These are phyloP conservation scores for Menura novaehollandiae DNA, from an alignment of 2,113 vertebrate species.

Conservation along the genomic window DNA sequence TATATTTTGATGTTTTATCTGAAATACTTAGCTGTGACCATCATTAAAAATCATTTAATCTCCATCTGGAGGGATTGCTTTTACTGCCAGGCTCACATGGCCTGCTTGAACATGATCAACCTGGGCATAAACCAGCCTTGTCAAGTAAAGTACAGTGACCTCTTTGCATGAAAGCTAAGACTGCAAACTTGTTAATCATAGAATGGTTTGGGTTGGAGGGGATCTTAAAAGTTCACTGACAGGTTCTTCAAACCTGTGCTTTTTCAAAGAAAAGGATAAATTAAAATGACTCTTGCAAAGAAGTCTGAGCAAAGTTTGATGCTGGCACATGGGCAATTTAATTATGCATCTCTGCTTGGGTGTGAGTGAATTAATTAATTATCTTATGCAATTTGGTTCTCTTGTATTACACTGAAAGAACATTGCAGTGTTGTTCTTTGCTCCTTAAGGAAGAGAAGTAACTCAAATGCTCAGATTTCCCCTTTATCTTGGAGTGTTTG, in stretches of 20 bases:
- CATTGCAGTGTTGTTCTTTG: background rate
- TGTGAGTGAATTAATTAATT: background rate
- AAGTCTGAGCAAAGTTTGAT: background rate
- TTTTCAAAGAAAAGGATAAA: background rate
- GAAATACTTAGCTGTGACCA: background rate
- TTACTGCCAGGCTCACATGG: background rate
- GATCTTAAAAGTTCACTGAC: background rate
- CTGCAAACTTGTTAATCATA: background rate
- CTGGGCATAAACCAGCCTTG: background rate
- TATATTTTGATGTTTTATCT: background rate
- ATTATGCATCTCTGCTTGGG: background rate
- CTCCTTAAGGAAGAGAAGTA: background rate
- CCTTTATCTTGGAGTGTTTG: background rate
- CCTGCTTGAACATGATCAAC: background rate
- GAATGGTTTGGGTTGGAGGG: background rate
- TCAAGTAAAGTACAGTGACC: background rate
- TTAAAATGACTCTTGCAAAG: background rate
- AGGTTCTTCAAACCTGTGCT: background rate
- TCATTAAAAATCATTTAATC: background rate
- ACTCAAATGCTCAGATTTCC: background rate
- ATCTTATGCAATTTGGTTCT: background rate
- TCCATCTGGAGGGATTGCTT: background rate
- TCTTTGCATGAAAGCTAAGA: background rate
- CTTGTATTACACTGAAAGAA: background rate
- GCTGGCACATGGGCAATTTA: background rate